A percentile compares a stretch with the other conserved stretches of the same genome.
Evolutionary conservation across 2,888 invertebrate species (phyloP).

Genomic region (Leptopterna dolabrata): DNA sequence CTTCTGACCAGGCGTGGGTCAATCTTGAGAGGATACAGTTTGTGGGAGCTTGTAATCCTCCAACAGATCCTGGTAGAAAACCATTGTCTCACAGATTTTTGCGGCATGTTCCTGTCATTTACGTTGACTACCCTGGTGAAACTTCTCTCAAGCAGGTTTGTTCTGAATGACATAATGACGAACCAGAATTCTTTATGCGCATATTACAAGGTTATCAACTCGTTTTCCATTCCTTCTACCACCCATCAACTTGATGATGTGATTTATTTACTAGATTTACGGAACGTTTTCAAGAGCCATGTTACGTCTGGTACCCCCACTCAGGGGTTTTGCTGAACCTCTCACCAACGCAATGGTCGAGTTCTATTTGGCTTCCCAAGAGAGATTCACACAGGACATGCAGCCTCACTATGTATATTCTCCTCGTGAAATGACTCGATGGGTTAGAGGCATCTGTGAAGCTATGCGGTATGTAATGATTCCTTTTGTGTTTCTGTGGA

Average conservation of each 20-base stretch:
- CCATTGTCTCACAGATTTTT: slow-evolving; percentile 90
- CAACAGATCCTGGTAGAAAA: slow-evolving; percentile 98
- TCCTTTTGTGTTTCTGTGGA: background rate
- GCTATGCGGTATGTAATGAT: slow-evolving; percentile 78
- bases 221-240: too few species aligned
- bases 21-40: slow-evolving; percentile 97
- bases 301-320: slow-evolving; percentile 91
- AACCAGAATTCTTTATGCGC: background rate
- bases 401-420: slow-evolving; percentile 99
- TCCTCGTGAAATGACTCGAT: slow-evolving; percentile 98
- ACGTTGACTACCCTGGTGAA: slow-evolving; percentile 99
- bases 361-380: slow-evolving; percentile 96
- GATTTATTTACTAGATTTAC: slow-evolving; percentile 75
- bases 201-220: background rate
- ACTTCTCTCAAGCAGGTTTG: slow-evolving; percentile 88
- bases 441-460: slow-evolving; percentile 99
- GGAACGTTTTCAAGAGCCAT: slow-evolving; percentile 99
- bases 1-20: slow-evolving; percentile 88
- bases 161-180: background rate
- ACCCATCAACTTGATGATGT: too few species aligned
- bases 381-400: slow-evolving; percentile 99
- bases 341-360: slow-evolving; percentile 99
- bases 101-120: slow-evolving; percentile 97
- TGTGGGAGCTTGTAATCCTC: slow-evolving; percentile 99
- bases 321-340: slow-evolving; percentile 94